These are phyloP conservation scores for Tetragonisca angustula DNA, from an alignment of 2,888 invertebrate species.

Conservation along the genomic window DNA sequence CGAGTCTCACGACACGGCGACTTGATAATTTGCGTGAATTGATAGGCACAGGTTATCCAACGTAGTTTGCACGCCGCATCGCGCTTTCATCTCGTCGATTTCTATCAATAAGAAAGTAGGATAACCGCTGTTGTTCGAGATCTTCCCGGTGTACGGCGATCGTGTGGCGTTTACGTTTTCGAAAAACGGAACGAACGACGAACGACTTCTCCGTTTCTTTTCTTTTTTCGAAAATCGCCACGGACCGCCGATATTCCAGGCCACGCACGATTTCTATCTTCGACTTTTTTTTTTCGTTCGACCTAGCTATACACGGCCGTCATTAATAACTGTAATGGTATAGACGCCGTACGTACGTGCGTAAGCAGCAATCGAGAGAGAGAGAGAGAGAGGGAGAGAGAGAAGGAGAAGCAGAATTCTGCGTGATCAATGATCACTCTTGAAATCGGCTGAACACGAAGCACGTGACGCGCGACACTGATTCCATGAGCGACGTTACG, in stretches of 20 bases:
- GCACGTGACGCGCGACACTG: background rate
- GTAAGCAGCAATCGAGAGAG: too few species aligned
- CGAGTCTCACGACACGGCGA: too few species aligned
- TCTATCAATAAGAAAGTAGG: constrained; percentile 15
- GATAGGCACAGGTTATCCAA: background rate
- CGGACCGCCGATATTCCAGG: background rate
- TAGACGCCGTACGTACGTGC: too few species aligned
- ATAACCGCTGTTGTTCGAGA: background rate
- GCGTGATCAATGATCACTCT: constrained; percentile 7
- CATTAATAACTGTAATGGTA: constrained; percentile 17
- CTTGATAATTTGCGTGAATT: too few species aligned
- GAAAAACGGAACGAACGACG: too few species aligned
- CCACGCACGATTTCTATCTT: background rate
- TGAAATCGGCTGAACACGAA: background rate
- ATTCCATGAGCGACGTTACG: background rate
- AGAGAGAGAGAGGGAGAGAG: too few species aligned
- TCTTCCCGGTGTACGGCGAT: background rate
- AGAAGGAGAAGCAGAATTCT: background rate
- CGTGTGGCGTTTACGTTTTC: background rate
- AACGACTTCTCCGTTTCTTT: background rate
- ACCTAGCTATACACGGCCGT: constrained; percentile 15
- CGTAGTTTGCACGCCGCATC: background rate
- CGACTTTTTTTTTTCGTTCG: background rate
- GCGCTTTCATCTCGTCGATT: background rate
- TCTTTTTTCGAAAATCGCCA: background rate